These are phyloP conservation scores for Alces alces DNA, from an alignment of 2,113 vertebrate species.

Conservation along the genomic window DNA sequence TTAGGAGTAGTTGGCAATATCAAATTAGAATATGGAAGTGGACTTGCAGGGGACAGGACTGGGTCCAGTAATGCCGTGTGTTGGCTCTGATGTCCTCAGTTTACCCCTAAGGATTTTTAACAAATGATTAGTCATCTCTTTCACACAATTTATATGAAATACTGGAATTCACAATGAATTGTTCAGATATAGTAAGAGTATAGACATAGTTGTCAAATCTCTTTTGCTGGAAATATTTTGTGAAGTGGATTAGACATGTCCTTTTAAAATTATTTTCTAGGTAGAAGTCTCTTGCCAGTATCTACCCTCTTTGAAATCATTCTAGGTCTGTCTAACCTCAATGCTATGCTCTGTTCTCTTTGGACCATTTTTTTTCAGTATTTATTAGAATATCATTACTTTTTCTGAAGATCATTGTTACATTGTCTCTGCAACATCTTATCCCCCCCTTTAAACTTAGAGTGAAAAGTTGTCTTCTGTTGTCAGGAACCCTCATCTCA, in stretches of 20 bases:
- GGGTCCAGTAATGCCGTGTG: neutral
- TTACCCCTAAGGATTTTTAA: neutral
- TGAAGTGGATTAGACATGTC: neutral
- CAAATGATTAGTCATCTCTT: neutral
- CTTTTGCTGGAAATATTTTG: neutral
- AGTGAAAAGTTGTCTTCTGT: neutral
- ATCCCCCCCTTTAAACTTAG: neutral
- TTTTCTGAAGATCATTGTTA: neutral
- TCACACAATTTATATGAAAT: neutral
- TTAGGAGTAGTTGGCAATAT: neutral
- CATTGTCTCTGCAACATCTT: neutral
- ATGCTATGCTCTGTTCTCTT: neutral
- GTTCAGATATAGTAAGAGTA: neutral
- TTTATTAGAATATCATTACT: neutral
- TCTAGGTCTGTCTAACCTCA: neutral
- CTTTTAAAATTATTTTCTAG: neutral
- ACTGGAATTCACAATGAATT: neutral
- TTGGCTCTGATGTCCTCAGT: neutral
- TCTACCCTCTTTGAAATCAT: neutral
- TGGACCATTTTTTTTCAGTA: neutral
- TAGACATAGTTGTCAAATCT: neutral
- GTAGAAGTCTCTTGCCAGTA: neutral
- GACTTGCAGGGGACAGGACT: neutral
- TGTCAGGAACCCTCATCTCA: neutral
- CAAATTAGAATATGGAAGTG: neutral